Percentiles rank a stretch among this genome's conserved stretches.
Conservation (phyloP, 2,113 vertebrate species). For the Proteles cristata region DNA sequence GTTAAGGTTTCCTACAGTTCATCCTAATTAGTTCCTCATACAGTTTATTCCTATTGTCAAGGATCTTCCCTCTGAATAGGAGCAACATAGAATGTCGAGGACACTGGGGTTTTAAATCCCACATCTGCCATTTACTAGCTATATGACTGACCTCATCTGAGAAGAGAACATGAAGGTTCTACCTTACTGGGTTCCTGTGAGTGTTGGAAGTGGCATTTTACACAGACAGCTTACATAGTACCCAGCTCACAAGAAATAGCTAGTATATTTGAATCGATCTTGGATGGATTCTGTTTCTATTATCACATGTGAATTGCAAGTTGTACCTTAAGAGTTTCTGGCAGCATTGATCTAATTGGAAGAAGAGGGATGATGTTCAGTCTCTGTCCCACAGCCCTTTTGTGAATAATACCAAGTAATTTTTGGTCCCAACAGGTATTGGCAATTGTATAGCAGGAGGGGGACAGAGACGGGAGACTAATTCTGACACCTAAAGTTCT, state of each 20-base stretch:
- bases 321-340: not conserved
- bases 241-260: not conserved
- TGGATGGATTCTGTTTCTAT: not conserved
- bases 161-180: not conserved
- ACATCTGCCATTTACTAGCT: not conserved
- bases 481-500: not conserved
- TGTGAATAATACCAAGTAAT: not conserved
- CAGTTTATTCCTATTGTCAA: not conserved
- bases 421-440: not conserved
- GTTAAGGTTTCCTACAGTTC: not conserved
- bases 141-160: not conserved
- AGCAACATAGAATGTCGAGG: not conserved
- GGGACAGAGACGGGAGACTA: not conserved
- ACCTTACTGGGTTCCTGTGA: not conserved
- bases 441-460: not conserved
- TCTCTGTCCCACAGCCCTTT: not conserved
- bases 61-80: not conserved
- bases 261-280: not conserved
- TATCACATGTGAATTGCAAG: not conserved
- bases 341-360: not conserved
- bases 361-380: not conserved
- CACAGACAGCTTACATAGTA: not conserved
- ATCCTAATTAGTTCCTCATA: constrained; percentile 1
- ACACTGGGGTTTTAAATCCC: not conserved
- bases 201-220: not conserved